Evolutionary conservation across 2,113 vertebrate species (phyloP), one percentile per base, ranked within the genome.

Genomic region (Nothoprocta perdicaria): DNA sequence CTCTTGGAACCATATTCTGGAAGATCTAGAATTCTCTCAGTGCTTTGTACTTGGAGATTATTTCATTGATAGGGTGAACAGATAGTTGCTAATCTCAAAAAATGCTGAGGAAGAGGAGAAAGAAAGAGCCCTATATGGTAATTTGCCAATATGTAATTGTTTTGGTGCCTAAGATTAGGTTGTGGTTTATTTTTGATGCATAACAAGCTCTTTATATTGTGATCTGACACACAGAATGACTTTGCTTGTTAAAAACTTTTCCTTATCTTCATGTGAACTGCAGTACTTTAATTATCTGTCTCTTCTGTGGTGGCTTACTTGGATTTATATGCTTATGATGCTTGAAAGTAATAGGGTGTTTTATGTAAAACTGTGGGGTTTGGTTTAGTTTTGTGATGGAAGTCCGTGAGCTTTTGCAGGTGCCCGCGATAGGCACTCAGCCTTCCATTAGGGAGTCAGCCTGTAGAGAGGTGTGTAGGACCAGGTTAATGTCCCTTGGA

Each of bases 401-500:
- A 23, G 15, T 23, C 33, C 22, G 16, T 3, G 17, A 31, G 24
- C 24, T 50, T 58, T 68, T 78, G 35, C 6, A 41, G 65, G 24
- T 17, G 35, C 18, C 58, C 0, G 1, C 14, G 8, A 14, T 10
- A 45, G 18, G 22, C 4, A 1, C 50, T 62, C 27, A 33, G 26
- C 31, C 23, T 57, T 50, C 16, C 65, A 26, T 35, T 2, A 17
- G 46, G 33, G 43, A 45, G 15, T 9, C 0, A 2, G 12, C 38
- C 24, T 55, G 22, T 15, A 40, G 10, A 8, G 60, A 33, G 27
- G 16, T 27, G 27, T 0, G 0, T 45, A 60, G 67, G 48, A 24
- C 41, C 31, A 10, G 19, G 33, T 3, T 13, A 11, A 15, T n/a
- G 19, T 12, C 18, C 1, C 2, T 33, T n/a, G 26, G 5, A 77